phyloP scores from a whole-genome alignment of 2,888 invertebrate species.

The Parthenolecanium corni region DNA sequence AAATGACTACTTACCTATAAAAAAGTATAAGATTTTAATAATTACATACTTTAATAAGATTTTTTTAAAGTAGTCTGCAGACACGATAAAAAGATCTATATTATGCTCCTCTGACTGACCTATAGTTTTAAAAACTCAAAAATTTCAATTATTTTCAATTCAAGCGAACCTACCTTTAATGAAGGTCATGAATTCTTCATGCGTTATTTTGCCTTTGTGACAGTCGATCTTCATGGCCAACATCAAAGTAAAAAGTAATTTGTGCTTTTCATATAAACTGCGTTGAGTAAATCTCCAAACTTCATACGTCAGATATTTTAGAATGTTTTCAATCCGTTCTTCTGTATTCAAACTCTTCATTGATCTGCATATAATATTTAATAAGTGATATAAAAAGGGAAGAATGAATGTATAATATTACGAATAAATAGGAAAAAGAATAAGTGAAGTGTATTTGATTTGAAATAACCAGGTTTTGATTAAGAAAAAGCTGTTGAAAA shows the following conservation, averaged over 20 bases:
- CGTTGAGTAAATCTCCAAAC: constrained; percentile 86
- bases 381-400: background rate
- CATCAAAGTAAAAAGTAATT: constrained; percentile 84
- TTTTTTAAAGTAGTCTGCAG: no score
- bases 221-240: constrained; percentile 91
- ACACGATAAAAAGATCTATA: background rate
- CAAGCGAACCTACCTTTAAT: constrained; percentile 56
- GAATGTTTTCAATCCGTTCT: constrained; percentile 78
- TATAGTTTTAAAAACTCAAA: background rate
- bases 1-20: no score
- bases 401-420: no score
- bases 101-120: background rate
- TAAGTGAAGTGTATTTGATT: background rate
- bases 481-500: background rate
- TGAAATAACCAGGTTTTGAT: background rate
- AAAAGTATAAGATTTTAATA: no score
- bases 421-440: no score
- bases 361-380: constrained; percentile 48
- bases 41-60: no score
- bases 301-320: constrained; percentile 78
- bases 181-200: constrained; percentile 86
- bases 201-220: constrained; percentile 64
- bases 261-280: constrained; percentile 86
- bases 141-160: background rate
- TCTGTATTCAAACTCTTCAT: constrained; percentile 69